phyloP scores from a whole-genome alignment of 2,888 invertebrate species.

The Thalpophila matura region DNA sequence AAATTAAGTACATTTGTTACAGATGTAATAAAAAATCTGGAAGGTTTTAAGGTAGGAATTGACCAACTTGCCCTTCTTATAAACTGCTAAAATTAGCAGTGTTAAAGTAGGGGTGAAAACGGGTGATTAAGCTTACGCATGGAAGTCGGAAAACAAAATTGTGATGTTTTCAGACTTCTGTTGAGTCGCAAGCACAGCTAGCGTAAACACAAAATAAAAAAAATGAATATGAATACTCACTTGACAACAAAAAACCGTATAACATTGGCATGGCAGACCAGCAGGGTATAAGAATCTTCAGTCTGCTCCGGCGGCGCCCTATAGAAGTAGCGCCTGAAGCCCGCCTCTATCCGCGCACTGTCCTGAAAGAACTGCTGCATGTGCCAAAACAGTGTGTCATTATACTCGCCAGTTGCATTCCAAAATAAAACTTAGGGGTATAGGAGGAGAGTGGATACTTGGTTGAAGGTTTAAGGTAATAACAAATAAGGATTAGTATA shows the following conservation, averaged over 20 bases:
- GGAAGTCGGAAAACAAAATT: too few relatives aligned
- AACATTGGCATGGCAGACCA: constrained; percentile 99
- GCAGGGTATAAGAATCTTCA: constrained; percentile 95
- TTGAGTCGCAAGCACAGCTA: too few relatives aligned
- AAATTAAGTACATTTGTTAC: too few relatives aligned
- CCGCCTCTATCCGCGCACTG: constrained; percentile 98
- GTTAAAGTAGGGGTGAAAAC: too few relatives aligned
- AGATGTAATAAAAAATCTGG: too few relatives aligned
- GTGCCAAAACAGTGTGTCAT: constrained; percentile 75
- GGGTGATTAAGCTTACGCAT: too few relatives aligned
- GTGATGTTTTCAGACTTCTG: too few relatives aligned
- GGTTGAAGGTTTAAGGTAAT: neutral
- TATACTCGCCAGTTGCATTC: constrained; percentile 70
- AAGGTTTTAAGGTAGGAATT: too few relatives aligned
- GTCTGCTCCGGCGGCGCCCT: constrained; percentile 95
- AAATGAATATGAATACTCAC: constrained; percentile 87
- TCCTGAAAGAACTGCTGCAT: constrained; percentile 97
- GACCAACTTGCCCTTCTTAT: too few relatives aligned
- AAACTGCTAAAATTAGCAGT: too few relatives aligned
- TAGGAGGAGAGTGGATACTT: neutral
- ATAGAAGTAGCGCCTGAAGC: constrained; percentile 97
- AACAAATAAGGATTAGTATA: neutral
- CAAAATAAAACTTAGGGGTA: constrained; percentile 1
- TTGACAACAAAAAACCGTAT: constrained; percentile 98
- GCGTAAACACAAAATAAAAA: neutral